Evolutionary conservation across 2,113 vertebrate species (phyloP).

Genomic region (Oncorhynchus nerka): DNA sequence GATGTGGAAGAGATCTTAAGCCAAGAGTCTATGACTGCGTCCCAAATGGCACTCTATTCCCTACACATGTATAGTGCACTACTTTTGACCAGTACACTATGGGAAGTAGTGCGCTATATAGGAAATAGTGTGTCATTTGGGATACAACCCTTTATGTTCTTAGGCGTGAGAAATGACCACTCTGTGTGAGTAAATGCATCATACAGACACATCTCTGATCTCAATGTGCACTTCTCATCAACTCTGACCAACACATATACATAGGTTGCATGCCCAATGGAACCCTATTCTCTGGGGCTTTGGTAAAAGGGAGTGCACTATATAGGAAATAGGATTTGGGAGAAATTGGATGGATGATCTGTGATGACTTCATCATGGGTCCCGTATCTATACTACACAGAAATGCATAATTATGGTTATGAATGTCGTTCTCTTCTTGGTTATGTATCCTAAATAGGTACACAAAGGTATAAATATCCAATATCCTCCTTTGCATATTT

Average conservation of each 20-base stretch:
- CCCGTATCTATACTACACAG: too few species aligned
- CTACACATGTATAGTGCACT: too few species aligned
- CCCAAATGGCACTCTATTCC: too few species aligned
- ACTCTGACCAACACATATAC: slow-evolving; percentile 12
- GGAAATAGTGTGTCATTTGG: neutral
- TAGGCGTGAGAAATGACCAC: slow-evolving; percentile 3
- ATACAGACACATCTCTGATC: slow-evolving; percentile 46
- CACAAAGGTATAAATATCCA: too few species aligned
- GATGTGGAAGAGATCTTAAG: slow-evolving; percentile 11
- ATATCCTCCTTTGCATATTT: too few species aligned
- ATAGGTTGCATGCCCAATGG: too few species aligned
- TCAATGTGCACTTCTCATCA: slow-evolving; percentile 44
- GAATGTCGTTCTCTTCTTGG: neutral
- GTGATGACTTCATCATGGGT: neutral
- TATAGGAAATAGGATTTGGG: neutral
- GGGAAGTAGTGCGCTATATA: too few species aligned
- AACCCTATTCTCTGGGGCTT: too few species aligned
- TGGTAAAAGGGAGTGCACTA: too few species aligned
- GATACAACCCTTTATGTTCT: neutral
- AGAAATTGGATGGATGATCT: slow-evolving; percentile 40
- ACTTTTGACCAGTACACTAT: too few species aligned
- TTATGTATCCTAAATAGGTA: too few species aligned
- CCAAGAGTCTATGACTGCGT: neutral
- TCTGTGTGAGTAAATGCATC: slow-evolving; percentile 47
- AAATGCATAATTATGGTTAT: too few species aligned